Percentiles rank a stretch among this genome's conserved stretches.
Conservation (phyloP, 2,113 vertebrate genomes). For the Lepus europaeus region DNA sequence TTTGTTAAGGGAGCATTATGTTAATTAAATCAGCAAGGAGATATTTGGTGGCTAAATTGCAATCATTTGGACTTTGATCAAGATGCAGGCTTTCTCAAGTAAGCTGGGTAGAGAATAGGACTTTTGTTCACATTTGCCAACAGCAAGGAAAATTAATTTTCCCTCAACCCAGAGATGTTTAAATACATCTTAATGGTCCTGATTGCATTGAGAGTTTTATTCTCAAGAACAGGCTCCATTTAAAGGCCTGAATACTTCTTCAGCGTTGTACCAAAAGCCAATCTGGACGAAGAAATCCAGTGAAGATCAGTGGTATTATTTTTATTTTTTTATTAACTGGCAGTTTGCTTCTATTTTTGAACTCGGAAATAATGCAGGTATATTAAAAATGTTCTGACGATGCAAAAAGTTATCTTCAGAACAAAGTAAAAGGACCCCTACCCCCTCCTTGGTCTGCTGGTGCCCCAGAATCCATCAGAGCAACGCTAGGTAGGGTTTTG, state of each 20-base stretch:
- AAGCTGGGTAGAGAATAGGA: constrained; percentile 63
- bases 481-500: fast-evolving
- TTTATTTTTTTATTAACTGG: background rate
- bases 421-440: too few species aligned
- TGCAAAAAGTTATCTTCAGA: background rate
- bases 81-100: constrained; percentile 50
- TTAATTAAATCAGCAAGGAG: constrained; percentile 76
- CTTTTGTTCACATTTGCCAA: constrained; percentile 69
- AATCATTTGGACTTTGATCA: constrained; percentile 81
- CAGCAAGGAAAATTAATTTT: constrained; percentile 78
- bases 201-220: constrained; percentile 72
- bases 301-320: background rate
- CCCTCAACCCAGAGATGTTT: constrained; percentile 54
- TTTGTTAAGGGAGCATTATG: constrained; percentile 58
- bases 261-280: background rate
- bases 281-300: background rate
- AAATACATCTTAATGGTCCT: constrained; percentile 82
- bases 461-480: background rate
- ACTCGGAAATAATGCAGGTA: background rate
- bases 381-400: background rate
- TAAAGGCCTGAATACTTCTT: constrained; percentile 43
- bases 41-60: constrained; percentile 67
- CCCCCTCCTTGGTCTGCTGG: too few species aligned
- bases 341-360: constrained; percentile 12
- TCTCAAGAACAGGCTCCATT: constrained; percentile 58